A percentile compares a stretch with the other conserved stretches of the same genome.
These are phyloP conservation scores for Cynopterus brachyotis DNA, from an alignment of 2,113 vertebrate species.

Conservation along the genomic window DNA sequence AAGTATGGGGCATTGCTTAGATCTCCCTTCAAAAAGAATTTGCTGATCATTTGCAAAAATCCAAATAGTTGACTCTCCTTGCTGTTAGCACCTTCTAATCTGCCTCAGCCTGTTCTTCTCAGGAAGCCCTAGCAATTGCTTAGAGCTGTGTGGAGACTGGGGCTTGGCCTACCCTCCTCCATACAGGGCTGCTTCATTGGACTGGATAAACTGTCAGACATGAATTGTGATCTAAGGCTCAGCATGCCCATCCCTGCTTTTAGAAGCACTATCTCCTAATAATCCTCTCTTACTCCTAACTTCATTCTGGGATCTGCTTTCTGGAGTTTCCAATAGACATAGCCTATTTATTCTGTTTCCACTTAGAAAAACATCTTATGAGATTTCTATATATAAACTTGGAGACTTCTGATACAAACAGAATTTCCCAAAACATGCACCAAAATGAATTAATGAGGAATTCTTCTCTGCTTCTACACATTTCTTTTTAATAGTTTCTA, in stretches of 20 bases:
- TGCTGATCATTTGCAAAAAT: background rate
- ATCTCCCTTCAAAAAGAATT: background rate
- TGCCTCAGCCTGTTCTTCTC: background rate
- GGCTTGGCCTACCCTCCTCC: background rate
- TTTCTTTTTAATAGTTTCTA: background rate
- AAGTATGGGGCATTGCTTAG: background rate
- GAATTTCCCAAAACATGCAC: background rate
- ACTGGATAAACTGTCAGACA: background rate
- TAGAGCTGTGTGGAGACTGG: fast-evolving
- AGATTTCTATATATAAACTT: background rate
- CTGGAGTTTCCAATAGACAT: background rate
- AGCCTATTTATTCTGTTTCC: background rate
- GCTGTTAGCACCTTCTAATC: background rate
- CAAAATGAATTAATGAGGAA: background rate
- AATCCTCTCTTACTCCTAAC: background rate
- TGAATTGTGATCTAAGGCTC: background rate
- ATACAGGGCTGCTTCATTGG: background rate
- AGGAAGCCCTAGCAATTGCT: background rate
- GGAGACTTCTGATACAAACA: background rate
- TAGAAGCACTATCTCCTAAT: background rate
- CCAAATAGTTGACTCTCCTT: background rate
- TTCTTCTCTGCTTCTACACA: background rate
- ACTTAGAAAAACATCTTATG: background rate
- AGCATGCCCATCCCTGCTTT: background rate
- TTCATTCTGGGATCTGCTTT: background rate